Evolutionary conservation across 2,888 invertebrate genomes (phyloP).

Genomic region (Sinohyriopsis cumingii): DNA sequence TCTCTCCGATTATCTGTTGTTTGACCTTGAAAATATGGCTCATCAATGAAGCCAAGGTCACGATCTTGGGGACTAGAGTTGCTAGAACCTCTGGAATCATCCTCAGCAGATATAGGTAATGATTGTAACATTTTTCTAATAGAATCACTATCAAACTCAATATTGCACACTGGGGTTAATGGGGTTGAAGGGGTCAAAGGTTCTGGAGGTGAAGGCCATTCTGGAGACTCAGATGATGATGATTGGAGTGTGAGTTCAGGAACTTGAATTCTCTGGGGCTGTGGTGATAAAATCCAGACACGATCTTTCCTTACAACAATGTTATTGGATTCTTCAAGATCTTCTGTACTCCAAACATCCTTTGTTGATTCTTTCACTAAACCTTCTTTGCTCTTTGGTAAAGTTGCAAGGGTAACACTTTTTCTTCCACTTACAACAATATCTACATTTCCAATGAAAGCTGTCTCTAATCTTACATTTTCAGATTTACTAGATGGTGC

Average conservation of each 20-base stretch:
- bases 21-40: slow-evolving; percentile 24
- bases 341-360: slow-evolving; percentile 17
- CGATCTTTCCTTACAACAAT: slow-evolving; percentile 34
- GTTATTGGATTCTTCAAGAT: slow-evolving; percentile 11
- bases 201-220: slow-evolving; percentile 68
- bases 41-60: slow-evolving; percentile 62
- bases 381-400: slow-evolving; percentile 15
- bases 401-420: slow-evolving; percentile 39
- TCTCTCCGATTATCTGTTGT: slow-evolving; percentile 5
- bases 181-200: slow-evolving; percentile 63
- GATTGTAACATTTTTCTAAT: slow-evolving; percentile 95
- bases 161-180: slow-evolving; percentile 56
- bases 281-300: slow-evolving; percentile 41
- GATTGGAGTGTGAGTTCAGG: slow-evolving; percentile 32
- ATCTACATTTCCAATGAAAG: slow-evolving; percentile 46
- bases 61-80: slow-evolving; percentile 38
- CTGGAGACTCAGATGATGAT: slow-evolving; percentile 72
- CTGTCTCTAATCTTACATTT: slow-evolving; percentile 50
- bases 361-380: slow-evolving; percentile 3
- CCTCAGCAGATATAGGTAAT: slow-evolving; percentile 78
- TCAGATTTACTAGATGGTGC: slow-evolving; percentile 33
- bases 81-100: slow-evolving; percentile 29
- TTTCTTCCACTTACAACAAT: slow-evolving; percentile 25
- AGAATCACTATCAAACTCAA: slow-evolving; percentile 84
- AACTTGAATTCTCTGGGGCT: slow-evolving; percentile 32